Evolutionary conservation across 64 coral and sea anemone genomes (phyloP).

Genomic region (Pocillopora verrucosa): DNA sequence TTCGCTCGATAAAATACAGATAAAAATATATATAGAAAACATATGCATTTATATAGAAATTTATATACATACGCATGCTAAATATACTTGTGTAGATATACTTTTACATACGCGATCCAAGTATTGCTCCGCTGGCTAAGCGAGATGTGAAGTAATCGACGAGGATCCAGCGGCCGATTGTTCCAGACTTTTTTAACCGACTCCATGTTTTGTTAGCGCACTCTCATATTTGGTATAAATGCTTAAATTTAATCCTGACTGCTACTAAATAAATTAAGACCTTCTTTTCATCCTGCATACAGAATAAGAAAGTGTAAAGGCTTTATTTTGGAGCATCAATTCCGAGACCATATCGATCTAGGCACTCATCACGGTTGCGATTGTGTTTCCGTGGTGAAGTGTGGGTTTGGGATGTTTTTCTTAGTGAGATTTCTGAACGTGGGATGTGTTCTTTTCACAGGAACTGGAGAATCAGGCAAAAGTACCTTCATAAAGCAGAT

Average conservation of each 20-base stretch:
- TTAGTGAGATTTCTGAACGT: constrained; percentile 9
- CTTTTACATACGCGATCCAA: background rate
- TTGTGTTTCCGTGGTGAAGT: constrained; percentile 45
- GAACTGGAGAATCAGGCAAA: constrained; percentile 99
- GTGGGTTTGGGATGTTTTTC: constrained; percentile 19
- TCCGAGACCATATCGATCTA: background rate
- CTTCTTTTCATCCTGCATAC: constrained; percentile 18
- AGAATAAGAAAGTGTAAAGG: background rate
- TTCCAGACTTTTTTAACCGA: constrained; percentile 37
- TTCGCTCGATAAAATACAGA: constrained; percentile 15
- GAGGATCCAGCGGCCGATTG: background rate
- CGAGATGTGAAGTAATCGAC: constrained; percentile 8
- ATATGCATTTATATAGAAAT: constrained; percentile 70
- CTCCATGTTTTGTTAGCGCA: constrained; percentile 50
- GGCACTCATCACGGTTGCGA: background rate
- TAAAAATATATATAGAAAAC: constrained; percentile 48
- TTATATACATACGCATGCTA: constrained; percentile 31
- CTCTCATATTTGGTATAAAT: constrained; percentile 42
- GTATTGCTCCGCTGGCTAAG: constrained; percentile 15
- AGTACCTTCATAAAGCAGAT: constrained; percentile 99
- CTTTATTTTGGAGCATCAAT: constrained; percentile 12
- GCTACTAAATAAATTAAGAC: constrained; percentile 46
- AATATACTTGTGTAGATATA: constrained; percentile 21
- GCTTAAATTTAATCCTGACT: constrained; percentile 38
- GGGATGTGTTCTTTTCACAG: constrained; percentile 59